Percentiles rank a stretch among this genome's conserved stretches.
phyloP scores from a whole-genome alignment of 2,888 invertebrate genomes.

The Matsumyia berberina region DNA sequence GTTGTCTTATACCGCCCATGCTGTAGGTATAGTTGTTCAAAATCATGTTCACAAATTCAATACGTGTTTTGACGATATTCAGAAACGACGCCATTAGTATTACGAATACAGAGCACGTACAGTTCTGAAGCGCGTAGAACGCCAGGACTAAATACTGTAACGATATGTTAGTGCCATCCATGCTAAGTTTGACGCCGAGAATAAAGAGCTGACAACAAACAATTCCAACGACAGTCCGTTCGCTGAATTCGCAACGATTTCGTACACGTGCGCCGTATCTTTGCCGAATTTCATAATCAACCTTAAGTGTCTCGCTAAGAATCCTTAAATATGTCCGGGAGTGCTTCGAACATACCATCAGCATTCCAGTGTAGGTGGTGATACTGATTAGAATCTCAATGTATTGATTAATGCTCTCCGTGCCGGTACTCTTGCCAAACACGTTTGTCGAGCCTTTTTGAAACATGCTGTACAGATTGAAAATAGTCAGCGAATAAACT shows the following conservation, averaged over 20 bases:
- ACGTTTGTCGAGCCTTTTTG: slow-evolving; percentile 78
- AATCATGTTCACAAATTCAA: slow-evolving; percentile 80
- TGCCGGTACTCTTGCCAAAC: slow-evolving; percentile 79
- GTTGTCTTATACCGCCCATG: slow-evolving; percentile 25
- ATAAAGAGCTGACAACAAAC: slow-evolving; percentile 80
- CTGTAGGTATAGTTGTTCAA: slow-evolving; percentile 80
- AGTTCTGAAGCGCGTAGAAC: slow-evolving; percentile 80
- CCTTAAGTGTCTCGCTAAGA: slow-evolving; percentile 81
- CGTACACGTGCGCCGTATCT: slow-evolving; percentile 78
- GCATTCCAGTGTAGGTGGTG: slow-evolving; percentile 79
- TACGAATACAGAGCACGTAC: slow-evolving; percentile 80
- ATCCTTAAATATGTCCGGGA: slow-evolving; percentile 79
- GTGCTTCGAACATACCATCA: slow-evolving; percentile 80
- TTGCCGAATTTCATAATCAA: slow-evolving; percentile 80
- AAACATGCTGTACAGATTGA: slow-evolving; percentile 80
- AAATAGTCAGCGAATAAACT: slow-evolving; percentile 79
- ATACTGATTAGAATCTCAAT: slow-evolving; percentile 81
- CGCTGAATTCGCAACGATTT: slow-evolving; percentile 79
- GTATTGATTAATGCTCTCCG: slow-evolving; percentile 82
- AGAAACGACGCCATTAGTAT: slow-evolving; percentile 80
- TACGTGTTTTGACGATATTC: slow-evolving; percentile 80
- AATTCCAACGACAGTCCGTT: slow-evolving; percentile 79
- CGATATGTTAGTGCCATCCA: not conserved
- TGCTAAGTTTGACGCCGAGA: slow-evolving; percentile 77
- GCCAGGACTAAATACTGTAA: slow-evolving; percentile 79